These are phyloP conservation scores for Phylloscopus trochilus DNA, from an alignment of 2,113 vertebrate genomes.

Conservation along the genomic window DNA sequence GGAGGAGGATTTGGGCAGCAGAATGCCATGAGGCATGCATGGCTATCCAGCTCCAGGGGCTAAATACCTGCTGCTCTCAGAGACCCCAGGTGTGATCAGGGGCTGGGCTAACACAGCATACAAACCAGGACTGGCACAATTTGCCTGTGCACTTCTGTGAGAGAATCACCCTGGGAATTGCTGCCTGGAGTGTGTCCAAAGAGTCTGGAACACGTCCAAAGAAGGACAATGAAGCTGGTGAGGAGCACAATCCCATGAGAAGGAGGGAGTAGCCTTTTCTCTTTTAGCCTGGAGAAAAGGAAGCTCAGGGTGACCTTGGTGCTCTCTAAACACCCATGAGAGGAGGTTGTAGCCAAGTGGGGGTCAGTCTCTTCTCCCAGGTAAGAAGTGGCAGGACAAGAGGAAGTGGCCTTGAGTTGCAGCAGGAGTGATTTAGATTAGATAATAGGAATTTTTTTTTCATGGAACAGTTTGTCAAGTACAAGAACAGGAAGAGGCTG, in stretches of 20 bases:
- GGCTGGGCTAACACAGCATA: neutral
- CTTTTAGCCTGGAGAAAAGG: neutral
- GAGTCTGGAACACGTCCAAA: neutral
- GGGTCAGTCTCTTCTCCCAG: neutral
- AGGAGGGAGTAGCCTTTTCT: neutral
- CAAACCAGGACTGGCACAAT: neutral
- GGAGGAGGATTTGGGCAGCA: neutral
- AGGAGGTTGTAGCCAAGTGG: neutral
- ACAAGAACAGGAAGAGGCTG: neutral
- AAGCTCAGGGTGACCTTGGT: neutral
- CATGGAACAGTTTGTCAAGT: neutral
- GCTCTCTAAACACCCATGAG: neutral
- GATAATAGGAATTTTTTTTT: neutral
- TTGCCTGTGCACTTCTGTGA: neutral
- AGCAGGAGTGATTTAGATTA: neutral
- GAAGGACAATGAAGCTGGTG: neutral
- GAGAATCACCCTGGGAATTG: neutral
- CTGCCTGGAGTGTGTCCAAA: neutral
- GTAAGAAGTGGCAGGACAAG: neutral
- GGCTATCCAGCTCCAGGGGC: neutral
- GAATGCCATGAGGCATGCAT: neutral
- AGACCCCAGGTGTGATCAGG: neutral
- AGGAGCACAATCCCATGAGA: neutral
- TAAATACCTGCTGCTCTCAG: neutral
- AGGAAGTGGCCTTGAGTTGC: neutral